Evolutionary conservation across 2,797 vertebrate genomes (phyloP).

Genomic region (Cetoscarus ocellatus): DNA sequence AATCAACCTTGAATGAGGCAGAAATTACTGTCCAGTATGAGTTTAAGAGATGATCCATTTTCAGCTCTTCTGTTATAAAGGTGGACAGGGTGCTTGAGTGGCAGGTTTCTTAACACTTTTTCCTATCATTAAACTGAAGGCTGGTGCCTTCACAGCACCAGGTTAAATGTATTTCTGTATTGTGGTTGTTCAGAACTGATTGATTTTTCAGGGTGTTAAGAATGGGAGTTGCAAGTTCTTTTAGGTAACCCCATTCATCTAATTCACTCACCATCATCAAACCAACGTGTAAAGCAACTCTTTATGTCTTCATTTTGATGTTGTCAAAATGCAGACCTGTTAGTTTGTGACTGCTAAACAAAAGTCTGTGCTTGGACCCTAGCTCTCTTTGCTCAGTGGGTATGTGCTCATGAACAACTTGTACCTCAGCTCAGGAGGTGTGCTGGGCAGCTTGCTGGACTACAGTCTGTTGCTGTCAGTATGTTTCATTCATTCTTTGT

Average conservation of each 20-base stretch:
- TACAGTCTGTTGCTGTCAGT: not conserved
- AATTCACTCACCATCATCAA: not conserved
- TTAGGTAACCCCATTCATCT: not conserved
- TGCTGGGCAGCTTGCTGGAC: not conserved
- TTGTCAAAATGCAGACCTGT: not conserved
- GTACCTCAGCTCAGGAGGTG: not conserved
- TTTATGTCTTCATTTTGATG: not conserved
- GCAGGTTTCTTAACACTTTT: not conserved
- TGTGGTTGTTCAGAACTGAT: not conserved
- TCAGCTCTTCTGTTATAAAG: not conserved
- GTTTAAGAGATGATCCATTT: not conserved
- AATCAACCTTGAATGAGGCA: not conserved
- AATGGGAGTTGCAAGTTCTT: not conserved
- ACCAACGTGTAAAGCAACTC: not conserved
- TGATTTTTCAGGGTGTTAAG: not conserved
- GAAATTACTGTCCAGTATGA: not conserved
- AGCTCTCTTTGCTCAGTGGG: not conserved
- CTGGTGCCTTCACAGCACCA: not conserved
- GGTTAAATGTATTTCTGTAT: not conserved
- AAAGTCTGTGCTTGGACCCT: not conserved
- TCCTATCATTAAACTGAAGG: not conserved
- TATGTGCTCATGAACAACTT: not conserved
- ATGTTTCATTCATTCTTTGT: not conserved
- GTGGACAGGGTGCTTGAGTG: not conserved
- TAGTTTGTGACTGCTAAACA: not conserved